A percentile compares a stretch with the other conserved stretches of the same genome.
phyloP scores from a whole-genome alignment of 2,888 invertebrate genomes.

The Cylindroiulus punctatus region DNA sequence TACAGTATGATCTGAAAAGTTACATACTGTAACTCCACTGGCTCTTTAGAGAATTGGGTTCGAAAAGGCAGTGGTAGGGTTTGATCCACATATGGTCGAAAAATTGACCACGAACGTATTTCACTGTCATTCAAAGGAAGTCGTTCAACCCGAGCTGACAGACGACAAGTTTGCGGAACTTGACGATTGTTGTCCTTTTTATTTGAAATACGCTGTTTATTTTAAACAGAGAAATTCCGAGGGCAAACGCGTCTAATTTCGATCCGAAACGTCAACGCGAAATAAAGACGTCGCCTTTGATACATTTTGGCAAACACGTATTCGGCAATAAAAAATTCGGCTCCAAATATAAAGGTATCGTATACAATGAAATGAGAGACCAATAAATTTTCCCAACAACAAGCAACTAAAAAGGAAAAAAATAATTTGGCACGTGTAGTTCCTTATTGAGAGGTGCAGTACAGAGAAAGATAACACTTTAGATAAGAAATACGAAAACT shows the following conservation, averaged over 20 bases:
- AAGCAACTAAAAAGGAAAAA: background rate
- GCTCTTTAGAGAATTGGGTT: too few species aligned
- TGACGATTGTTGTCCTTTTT: background rate
- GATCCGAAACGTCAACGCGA: conserved; percentile 8
- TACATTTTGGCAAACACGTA: conserved; percentile 7
- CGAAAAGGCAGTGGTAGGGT: too few species aligned
- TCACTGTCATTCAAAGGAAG: background rate
- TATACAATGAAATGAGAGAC: background rate
- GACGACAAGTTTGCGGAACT: background rate
- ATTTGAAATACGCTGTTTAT: background rate
- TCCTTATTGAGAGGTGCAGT: background rate
- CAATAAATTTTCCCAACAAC: background rate
- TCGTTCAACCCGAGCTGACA: conserved; percentile 21
- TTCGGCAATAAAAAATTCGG: background rate
- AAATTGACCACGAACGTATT: too few species aligned
- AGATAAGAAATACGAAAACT: conserved; percentile 8
- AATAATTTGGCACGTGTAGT: background rate
- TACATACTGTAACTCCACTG: too few species aligned
- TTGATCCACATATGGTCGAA: too few species aligned
- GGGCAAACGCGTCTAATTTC: background rate
- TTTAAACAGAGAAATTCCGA: background rate
- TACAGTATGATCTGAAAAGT: too few species aligned
- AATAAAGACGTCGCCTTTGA: conserved; percentile 15
- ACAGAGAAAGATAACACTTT: conserved; percentile 4
- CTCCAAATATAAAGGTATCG: background rate